Base-by-base conservation (phyloP, 2,113 vertebrate species). In the Mugil cephalus region DNA sequence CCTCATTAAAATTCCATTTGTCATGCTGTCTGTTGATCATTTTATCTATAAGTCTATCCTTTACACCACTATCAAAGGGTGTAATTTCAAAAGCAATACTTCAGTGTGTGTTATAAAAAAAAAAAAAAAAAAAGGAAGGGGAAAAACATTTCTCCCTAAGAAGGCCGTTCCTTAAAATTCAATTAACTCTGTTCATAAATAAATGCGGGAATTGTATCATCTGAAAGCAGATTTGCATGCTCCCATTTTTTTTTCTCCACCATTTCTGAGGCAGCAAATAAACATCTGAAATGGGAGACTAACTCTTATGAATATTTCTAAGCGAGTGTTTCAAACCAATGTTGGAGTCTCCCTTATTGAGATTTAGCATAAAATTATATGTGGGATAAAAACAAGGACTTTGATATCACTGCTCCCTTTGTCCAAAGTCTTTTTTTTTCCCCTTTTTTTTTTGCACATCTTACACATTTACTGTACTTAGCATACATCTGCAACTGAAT, bases 1-100 rank as follows among this genome's bases (percentile, higher is more conserved):
- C 89, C 95, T 97, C 95, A 95, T 97, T 97, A 96, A 95, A 96
- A 96, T 97, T 96, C 96, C 94, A 95, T 96, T 96, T 95, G 95
- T 96, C 95, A 95, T 95, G 95, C 94, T 95, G 94, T 93, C 94
- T 95, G 95, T 95, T 96, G 94, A 96, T 96, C 95, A 96, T 93
- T 96, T 95, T 93, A 96, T 96, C 96, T 96, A 94, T 95, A 96
- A 95, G 95, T 96, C 94, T 94, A 89, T 94, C 94, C 82, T 84
- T 91, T 87, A 78, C 82, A 89, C 84, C 81, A 83, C 88, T 95
- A 97, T 97, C 95, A 97, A 96, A 97, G 94, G 94, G 90, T 93
- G 87, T 92, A 91, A 95, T 95, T 95, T 96, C 94, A 95, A 95
- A 91, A 95, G 94, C 24, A 95, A 95, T 94, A 95, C 95, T 96